Percentiles rank a stretch among this genome's conserved stretches.
phyloP scores from a whole-genome alignment of 1,140 invertebrate species.

The Conus betulinus region DNA sequence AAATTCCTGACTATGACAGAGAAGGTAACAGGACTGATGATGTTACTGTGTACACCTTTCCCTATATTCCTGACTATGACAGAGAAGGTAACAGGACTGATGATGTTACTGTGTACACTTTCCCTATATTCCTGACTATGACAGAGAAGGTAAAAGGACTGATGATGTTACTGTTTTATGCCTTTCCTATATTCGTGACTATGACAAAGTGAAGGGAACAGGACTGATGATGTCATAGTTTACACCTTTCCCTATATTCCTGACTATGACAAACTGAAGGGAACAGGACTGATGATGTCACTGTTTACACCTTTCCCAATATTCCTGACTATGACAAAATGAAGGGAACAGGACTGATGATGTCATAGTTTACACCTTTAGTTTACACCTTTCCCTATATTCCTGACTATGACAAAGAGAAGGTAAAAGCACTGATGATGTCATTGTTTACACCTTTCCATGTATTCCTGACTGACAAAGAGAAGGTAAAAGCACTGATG shows the following conservation, averaged over 20 bases:
- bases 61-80: slow-evolving; percentile 90
- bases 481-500: slow-evolving; percentile 67
- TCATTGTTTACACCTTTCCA: slow-evolving; percentile 92
- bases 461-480: slow-evolving; percentile 86
- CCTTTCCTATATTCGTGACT: slow-evolving; percentile 93
- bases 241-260: slow-evolving; percentile 94
- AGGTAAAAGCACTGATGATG: slow-evolving; percentile 78
- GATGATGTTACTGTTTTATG: slow-evolving; percentile 88
- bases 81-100: slow-evolving; percentile 60
- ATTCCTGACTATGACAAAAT: slow-evolving; percentile 86
- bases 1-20: slow-evolving; percentile 88
- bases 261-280: slow-evolving; percentile 80
- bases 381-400: slow-evolving; percentile 94
- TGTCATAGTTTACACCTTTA: slow-evolving; percentile 89
- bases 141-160: slow-evolving; percentile 57
- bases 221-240: slow-evolving; percentile 81
- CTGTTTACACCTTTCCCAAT: slow-evolving; percentile 91
- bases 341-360: slow-evolving; percentile 59
- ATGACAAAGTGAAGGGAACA: slow-evolving; percentile 77
- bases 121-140: slow-evolving; percentile 91
- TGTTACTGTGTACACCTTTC: slow-evolving; percentile 92
- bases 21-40: slow-evolving; percentile 75
- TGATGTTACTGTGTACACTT: slow-evolving; percentile 92
- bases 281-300: slow-evolving; percentile 81
- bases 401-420: slow-evolving; percentile 83